A percentile compares a stretch with the other conserved stretches of the same genome.
These are phyloP conservation scores for Helicoverpa zea DNA, from an alignment of 1,140 invertebrate species.

Conservation along the genomic window DNA sequence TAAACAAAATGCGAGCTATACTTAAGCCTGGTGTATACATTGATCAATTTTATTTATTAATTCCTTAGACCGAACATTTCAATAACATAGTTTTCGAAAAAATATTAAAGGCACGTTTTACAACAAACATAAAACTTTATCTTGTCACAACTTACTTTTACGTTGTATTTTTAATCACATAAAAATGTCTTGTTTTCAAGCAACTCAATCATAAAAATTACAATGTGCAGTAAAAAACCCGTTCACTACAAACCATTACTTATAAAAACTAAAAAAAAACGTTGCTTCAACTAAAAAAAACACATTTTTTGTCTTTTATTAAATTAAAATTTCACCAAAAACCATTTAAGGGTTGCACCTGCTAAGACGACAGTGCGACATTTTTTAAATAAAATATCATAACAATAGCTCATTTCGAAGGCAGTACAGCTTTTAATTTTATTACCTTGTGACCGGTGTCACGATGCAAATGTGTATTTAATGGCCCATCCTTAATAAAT, in stretches of 20 bases:
- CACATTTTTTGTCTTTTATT: conserved; percentile 24
- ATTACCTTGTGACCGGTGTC: conserved; percentile 53
- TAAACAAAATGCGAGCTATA: too few species aligned
- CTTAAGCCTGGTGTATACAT: too few species aligned
- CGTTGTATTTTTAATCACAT: too few species aligned
- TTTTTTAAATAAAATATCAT: conserved; percentile 39
- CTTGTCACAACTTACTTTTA: too few species aligned
- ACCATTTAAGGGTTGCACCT: conserved; percentile 50
- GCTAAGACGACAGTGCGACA: conserved; percentile 38
- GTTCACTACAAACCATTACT: not conserved
- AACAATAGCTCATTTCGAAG: conserved; percentile 41
- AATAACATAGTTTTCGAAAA: too few species aligned
- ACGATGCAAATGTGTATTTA: conserved; percentile 57
- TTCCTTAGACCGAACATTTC: too few species aligned
- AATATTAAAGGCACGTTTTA: too few species aligned
- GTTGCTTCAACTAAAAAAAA: conserved; percentile 7
- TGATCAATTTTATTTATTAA: too few species aligned
- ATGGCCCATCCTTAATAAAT: conserved; percentile 49
- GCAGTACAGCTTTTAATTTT: conserved; percentile 57
- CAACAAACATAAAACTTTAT: too few species aligned
- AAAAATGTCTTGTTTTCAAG: too few species aligned
- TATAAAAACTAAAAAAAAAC: not conserved
- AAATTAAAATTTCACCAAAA: conserved; percentile 42
- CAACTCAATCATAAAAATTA: not conserved
- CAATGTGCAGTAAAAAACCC: not conserved